These are phyloP conservation scores for Meandrina meandrites DNA, from an alignment of 92 coral and sea anemone species.

Conservation along the genomic window DNA sequence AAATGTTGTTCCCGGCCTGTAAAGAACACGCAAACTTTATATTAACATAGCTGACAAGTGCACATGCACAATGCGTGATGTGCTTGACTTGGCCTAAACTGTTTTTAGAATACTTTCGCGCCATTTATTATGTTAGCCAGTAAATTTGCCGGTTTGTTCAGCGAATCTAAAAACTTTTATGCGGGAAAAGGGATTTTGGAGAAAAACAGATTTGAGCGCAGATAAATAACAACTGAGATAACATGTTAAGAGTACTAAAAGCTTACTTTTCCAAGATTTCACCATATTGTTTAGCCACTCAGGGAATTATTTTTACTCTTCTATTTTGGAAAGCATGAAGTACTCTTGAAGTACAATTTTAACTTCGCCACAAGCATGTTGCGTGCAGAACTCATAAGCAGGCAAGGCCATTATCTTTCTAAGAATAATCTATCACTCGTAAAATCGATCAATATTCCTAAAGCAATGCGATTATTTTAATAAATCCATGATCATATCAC, in stretches of 20 bases:
- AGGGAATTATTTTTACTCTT: neutral
- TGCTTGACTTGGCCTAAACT: neutral
- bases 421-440: neutral
- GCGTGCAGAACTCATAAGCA: conserved; percentile 30
- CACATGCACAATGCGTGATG: neutral
- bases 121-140: neutral
- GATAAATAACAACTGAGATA: neutral
- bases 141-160: neutral
- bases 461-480: conserved; percentile 20
- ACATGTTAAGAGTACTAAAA: neutral
- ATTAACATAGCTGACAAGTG: neutral
- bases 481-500: neutral
- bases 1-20: neutral
- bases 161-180: neutral
- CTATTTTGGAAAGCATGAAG: neutral
- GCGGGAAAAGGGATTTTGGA: neutral
- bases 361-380: neutral
- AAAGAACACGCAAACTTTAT: neutral
- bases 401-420: neutral
- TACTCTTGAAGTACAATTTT: neutral
- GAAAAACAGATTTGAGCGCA: neutral
- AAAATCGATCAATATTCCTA: conserved; percentile 12
- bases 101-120: neutral
- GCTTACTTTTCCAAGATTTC: neutral
- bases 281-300: neutral